phyloP scores from a whole-genome alignment of 2,888 invertebrate genomes.

The Carabus problematicus region DNA sequence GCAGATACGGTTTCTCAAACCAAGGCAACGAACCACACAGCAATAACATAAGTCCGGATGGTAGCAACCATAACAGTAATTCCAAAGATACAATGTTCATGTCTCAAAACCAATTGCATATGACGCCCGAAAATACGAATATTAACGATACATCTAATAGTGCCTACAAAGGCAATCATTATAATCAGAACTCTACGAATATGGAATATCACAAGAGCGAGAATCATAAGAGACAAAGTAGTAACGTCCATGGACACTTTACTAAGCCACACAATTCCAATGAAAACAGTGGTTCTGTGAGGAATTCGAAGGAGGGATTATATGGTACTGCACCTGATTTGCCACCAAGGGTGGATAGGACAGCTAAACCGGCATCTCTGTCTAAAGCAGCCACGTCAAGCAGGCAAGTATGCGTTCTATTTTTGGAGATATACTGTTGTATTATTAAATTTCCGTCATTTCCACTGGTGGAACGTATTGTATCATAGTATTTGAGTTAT shows the following conservation, averaged over 20 bases:
- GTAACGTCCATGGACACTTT: conserved; percentile 55
- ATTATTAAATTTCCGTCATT: background rate
- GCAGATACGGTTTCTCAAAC: conserved; percentile 56
- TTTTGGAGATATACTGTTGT: background rate
- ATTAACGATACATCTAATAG: background rate
- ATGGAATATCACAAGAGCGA: conserved; percentile 48
- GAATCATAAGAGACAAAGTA: conserved; percentile 57
- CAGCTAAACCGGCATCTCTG: conserved; percentile 74
- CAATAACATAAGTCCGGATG: conserved; percentile 25
- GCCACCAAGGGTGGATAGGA: conserved; percentile 83
- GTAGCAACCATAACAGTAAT: conserved; percentile 17
- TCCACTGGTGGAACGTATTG: background rate
- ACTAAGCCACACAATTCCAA: conserved; percentile 51
- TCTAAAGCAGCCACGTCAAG: conserved; percentile 54
- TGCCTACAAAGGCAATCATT: conserved; percentile 22
- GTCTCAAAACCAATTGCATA: conserved; percentile 52
- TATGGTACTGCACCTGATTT: conserved; percentile 73
- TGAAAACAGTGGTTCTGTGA: conserved; percentile 51
- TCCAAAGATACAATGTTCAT: conserved; percentile 54
- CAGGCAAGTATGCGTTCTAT: conserved; percentile 19
- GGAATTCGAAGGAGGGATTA: conserved; percentile 53
- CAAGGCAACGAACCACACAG: conserved; percentile 17
- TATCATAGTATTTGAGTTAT: conserved; percentile 18
- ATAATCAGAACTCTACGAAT: conserved; percentile 43
- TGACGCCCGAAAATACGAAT: conserved; percentile 48